Evolutionary conservation across 2,888 invertebrate species (phyloP), one percentile per base, ranked within the genome.

Genomic region (Dichetophora obliterata): DNA sequence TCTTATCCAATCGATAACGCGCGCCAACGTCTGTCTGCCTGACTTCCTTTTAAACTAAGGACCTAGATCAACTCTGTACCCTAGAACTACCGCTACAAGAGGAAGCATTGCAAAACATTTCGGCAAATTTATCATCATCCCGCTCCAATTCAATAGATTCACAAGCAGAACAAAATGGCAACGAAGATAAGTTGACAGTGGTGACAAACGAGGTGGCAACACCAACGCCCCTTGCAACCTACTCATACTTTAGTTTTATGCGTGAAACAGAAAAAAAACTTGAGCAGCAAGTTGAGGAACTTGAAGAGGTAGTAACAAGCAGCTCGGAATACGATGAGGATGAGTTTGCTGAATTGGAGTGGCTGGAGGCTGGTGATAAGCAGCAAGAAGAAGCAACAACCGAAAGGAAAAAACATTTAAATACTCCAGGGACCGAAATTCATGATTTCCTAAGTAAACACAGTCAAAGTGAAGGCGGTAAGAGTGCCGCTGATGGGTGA

Each of bases 11-110:
- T 59, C 59, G 59, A 59, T 22, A 22, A 59, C 11, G 37, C n/a
- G 65, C 8, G 27, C 16, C 50, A 19, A 59, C 16, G 63, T 61
- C 24, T 24, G n/a, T 9, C 54, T 24, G 24, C 59, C 59, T 59
- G 5, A 3, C 31, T 31, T 31, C 31, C n/a, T n/a, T 22, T 27
- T 14, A 24, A 22, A 59, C 3, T 65, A 78, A 85, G 82, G 89
- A 89, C 80, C 84, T 89, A 82, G 89, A 89, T 82, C 84, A 84
- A 3, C 74, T 89, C 79, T 85, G 86, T 80, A 84, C 86, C 6
- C 77, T 85, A 73, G 87, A 89, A 78, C 75, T 85, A 77, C 86
- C 88, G 8, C 80, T 81, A 43, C 82, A 85, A 69, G 85, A 85
- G 31, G 84, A 87, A 73, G 79, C 85, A 72, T 79, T 88, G 50